Evolutionary conservation across 2,797 vertebrate species (phyloP), one percentile per base, ranked within the genome.

Genomic region (Sebastes steindachneri): DNA sequence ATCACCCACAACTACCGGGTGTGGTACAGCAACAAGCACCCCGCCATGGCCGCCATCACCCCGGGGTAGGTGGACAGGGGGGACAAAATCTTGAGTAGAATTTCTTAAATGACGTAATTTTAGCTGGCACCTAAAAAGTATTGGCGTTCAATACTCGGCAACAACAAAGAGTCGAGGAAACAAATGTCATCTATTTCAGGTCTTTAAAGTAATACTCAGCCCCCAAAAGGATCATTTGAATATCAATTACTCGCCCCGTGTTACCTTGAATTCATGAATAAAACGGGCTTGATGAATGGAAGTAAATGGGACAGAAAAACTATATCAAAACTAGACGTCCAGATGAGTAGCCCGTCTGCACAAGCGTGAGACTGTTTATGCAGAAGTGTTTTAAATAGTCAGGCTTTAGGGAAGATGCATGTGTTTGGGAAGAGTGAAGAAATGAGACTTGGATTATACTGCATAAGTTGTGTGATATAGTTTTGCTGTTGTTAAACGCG

Each of bases 11-110:
- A 98, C 95, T 98, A 97, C 93, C 95, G 98, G 75, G 96, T 99
- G 7, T 99, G 98, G 98, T 96, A 95, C 88, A 98, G 97, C 95
- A 98, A 98, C 95, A 97, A 97, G 89, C 97, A 99, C 77, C 96
- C 97, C 0, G 97, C 96, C 86, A 96, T 99, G 90, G 91, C 96
- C 12, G 95, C 97, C 86, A 91, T 99, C 88, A 96, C 97, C 45
- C 95, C 97, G 1, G 97, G 98, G 98, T 99, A 95, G 91, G 96
- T 57, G 64, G 6, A 68, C 28, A 0, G 3, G 14, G 2, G 9
- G 2, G 26, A 58, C 11, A 25, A 19, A 19, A 60, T 31, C 57
- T 1, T n/a, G 9, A 37, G 14, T 15, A 5, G 2, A 63, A 37
- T 33, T 19, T 21, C 19, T 33, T n/a, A 51, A 51, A 31, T n/a